Conservation (phyloP, 2,888 invertebrate genomes). For the Agrochola macilenta region DNA sequence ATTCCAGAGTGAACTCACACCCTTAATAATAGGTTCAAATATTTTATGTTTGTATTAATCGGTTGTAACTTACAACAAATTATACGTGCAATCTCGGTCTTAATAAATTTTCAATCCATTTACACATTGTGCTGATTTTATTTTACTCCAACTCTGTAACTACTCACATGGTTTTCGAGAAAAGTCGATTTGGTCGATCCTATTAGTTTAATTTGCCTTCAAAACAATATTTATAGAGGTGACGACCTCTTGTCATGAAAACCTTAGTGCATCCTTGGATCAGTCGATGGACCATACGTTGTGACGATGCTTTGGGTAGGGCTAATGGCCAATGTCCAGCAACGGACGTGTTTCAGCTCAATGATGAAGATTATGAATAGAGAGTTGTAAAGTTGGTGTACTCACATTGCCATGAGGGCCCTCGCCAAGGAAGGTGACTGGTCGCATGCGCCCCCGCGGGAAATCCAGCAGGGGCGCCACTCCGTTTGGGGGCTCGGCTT, state of each 20-base stretch:
- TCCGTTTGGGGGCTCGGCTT: constrained; percentile 92
- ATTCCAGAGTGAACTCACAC: neutral
- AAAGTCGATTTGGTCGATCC: neutral
- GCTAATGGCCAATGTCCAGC: neutral
- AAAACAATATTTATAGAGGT: neutral
- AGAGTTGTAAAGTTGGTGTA: constrained; percentile 50
- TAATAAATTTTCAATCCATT: constrained; percentile 27
- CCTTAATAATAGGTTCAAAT: neutral
- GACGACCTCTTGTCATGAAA: neutral
- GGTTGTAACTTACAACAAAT: neutral
- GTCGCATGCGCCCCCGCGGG: constrained; percentile 95
- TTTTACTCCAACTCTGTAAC: neutral
- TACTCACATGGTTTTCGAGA: neutral
- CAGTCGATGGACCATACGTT: too few relatives aligned
- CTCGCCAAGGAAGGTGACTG: constrained; percentile 96
- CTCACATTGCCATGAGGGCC: constrained; percentile 96
- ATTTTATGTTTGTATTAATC: neutral
- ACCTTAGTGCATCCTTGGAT: neutral
- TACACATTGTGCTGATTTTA: constrained; percentile 1
- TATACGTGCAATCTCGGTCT: neutral
- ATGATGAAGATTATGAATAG: neutral
- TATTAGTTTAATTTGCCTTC: neutral
- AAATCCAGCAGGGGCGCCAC: constrained; percentile 94
- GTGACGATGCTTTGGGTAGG: neutral
- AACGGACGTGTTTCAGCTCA: too few relatives aligned